phyloP scores from a whole-genome alignment of 2,797 vertebrate species.

The Enteromius treurensis region DNA sequence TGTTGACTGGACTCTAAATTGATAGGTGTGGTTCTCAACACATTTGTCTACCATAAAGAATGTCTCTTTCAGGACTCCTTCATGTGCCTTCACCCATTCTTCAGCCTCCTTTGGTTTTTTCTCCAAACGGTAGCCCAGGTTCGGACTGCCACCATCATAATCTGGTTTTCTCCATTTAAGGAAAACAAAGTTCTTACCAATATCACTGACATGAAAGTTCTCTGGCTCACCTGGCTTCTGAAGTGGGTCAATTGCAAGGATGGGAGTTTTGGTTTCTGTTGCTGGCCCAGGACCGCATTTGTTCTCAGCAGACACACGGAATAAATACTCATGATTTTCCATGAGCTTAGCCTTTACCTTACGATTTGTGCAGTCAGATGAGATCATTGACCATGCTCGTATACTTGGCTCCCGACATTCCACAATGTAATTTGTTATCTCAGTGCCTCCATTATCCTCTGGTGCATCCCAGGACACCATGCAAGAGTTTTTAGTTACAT shows the following conservation, averaged over 20 bases:
- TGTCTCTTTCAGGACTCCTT: conserved; percentile 84
- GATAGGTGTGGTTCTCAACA: conserved; percentile 91
- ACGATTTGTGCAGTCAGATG: conserved; percentile 91
- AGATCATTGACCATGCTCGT: conserved; percentile 93
- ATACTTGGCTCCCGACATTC: conserved; percentile 94
- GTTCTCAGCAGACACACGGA: conserved; percentile 96
- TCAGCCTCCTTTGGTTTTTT: conserved; percentile 88
- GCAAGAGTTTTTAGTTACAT: conserved; percentile 90
- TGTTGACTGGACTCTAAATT: conserved; percentile 91
- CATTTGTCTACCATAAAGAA: conserved; percentile 92
- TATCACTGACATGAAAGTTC: conserved; percentile 92
- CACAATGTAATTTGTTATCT: conserved; percentile 98
- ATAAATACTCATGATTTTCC: conserved; percentile 94
- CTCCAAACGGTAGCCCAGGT: conserved; percentile 93
- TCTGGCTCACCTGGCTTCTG: conserved; percentile 95
- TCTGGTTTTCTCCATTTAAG: conserved; percentile 95
- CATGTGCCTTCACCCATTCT: conserved; percentile 89
- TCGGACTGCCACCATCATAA: conserved; percentile 95
- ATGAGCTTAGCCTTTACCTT: conserved; percentile 91
- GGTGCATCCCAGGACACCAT: conserved; percentile 96
- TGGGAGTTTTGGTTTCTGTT: conserved; percentile 90
- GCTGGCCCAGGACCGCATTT: conserved; percentile 92
- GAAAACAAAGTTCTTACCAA: conserved; percentile 92
- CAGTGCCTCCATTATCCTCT: conserved; percentile 94
- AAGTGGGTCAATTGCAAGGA: conserved; percentile 92